Percentiles rank a stretch among this genome's conserved stretches.
Conservation (phyloP, 1,140 invertebrate species). For the Drosophila truncata region DNA sequence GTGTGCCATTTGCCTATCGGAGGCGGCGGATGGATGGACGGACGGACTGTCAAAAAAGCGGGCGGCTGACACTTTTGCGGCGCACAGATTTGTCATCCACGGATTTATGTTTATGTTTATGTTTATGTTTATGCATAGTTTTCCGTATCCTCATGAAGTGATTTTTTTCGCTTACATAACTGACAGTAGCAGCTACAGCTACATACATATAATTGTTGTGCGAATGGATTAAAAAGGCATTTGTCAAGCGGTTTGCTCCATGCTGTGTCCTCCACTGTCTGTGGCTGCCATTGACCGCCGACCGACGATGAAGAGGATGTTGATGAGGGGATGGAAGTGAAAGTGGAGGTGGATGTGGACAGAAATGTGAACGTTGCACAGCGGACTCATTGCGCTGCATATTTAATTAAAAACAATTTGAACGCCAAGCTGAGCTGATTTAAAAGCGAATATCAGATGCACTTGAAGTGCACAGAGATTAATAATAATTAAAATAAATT, state of each 20-base stretch:
- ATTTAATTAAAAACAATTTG: conserved; percentile 63
- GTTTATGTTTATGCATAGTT: conserved; percentile 74
- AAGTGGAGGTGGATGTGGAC: background rate
- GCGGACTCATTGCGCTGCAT: conserved; percentile 28
- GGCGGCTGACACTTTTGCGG: conserved; percentile 70
- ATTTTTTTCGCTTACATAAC: conserved; percentile 46
- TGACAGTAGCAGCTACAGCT: conserved; percentile 39
- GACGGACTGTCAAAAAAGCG: conserved; percentile 24
- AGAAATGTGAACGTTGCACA: conserved; percentile 7
- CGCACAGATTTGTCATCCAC: conserved; percentile 79
- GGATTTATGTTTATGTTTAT: conserved; percentile 83
- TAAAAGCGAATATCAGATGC: conserved; percentile 1
- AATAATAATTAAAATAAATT: background rate
- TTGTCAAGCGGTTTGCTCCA: conserved; percentile 68
- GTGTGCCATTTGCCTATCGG: conserved; percentile 79
- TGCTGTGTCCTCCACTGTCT: conserved; percentile 12
- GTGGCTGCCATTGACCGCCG: conserved; percentile 43
- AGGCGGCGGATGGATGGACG: background rate
- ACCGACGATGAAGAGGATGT: conserved; percentile 36
- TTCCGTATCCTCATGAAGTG: conserved; percentile 17
- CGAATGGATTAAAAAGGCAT: conserved; percentile 81
- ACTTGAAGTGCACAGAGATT: conserved; percentile 1
- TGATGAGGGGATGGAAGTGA: conserved; percentile 10
- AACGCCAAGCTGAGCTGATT: conserved; percentile 3
- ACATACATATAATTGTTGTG: conserved; percentile 74